Conservation (phyloP, 2,888 invertebrate genomes). For the Harpalus rubripes region DNA sequence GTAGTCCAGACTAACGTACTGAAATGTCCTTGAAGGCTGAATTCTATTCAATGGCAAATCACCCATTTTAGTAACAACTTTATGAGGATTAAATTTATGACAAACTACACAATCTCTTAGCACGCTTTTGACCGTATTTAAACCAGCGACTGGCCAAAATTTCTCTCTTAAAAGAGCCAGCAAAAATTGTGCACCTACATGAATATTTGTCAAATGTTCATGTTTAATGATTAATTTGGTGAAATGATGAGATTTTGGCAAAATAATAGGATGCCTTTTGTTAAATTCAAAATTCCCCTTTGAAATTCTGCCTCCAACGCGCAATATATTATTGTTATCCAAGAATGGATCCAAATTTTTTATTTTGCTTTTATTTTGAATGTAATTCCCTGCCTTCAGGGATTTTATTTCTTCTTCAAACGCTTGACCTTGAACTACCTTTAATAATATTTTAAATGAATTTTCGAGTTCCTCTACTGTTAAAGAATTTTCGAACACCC, state of each 20-base stretch:
- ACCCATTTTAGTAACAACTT: slow-evolving; percentile 72
- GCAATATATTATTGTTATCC: slow-evolving; percentile 67
- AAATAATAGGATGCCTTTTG: slow-evolving; percentile 69
- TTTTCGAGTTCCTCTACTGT: slow-evolving; percentile 56
- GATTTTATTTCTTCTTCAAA: neutral
- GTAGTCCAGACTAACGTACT: slow-evolving; percentile 67
- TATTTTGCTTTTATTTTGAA: slow-evolving; percentile 40
- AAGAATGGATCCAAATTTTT: slow-evolving; percentile 65
- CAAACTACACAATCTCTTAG: slow-evolving; percentile 72
- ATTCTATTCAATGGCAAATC: slow-evolving; percentile 72
- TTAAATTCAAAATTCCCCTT: slow-evolving; percentile 64
- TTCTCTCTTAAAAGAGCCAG: slow-evolving; percentile 67
- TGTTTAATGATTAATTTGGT: slow-evolving; percentile 67
- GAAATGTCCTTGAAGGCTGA: slow-evolving; percentile 70
- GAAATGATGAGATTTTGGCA: slow-evolving; percentile 68
- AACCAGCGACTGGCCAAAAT: slow-evolving; percentile 71
- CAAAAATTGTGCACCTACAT: slow-evolving; percentile 69
- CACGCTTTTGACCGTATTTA: slow-evolving; percentile 18
- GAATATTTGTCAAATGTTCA: slow-evolving; percentile 69
- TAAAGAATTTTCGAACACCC: slow-evolving; percentile 21
- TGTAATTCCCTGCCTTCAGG: slow-evolving; percentile 29
- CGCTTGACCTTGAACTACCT: slow-evolving; percentile 50
- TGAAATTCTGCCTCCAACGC: slow-evolving; percentile 70
- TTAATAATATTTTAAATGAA: slow-evolving; percentile 57
- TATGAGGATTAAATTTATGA: slow-evolving; percentile 68